Evolutionary conservation across 2,888 invertebrate species (phyloP).

Genomic region (Tolmerus cingulatus): DNA sequence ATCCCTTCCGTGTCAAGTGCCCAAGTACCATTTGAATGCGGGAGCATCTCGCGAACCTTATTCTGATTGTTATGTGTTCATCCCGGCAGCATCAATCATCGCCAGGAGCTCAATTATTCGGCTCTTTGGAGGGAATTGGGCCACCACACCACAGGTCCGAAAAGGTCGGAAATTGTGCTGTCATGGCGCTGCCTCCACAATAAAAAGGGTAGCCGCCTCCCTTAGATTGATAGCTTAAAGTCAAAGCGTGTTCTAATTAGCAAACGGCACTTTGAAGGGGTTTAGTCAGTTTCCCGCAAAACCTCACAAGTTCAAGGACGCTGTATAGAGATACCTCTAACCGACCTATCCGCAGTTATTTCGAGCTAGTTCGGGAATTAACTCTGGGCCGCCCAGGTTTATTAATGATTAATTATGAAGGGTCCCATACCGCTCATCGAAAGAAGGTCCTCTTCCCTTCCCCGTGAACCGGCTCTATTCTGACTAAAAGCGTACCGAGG

Average conservation of each 20-base stretch:
- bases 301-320: not conserved
- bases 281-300: not conserved
- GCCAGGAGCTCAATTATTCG: slow-evolving; percentile 3
- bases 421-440: not conserved
- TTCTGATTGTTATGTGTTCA: not conserved
- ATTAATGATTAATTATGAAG: slow-evolving; percentile 38
- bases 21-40: not conserved
- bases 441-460: not conserved
- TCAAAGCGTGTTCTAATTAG: not conserved
- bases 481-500: not conserved
- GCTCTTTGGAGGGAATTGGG: not conserved
- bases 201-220: not conserved
- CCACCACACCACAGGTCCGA: not conserved
- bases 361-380: not conserved
- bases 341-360: slow-evolving; percentile 6
- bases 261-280: not conserved
- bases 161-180: not conserved
- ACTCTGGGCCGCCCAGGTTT: not conserved
- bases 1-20: not conserved
- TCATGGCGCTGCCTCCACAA: not conserved
- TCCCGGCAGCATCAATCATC: not conserved
- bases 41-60: not conserved
- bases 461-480: not conserved
- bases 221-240: not conserved
- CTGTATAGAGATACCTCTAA: not conserved